Conservation (phyloP, 2,797 vertebrate genomes). For the Anisognathus igniventris region DNA sequence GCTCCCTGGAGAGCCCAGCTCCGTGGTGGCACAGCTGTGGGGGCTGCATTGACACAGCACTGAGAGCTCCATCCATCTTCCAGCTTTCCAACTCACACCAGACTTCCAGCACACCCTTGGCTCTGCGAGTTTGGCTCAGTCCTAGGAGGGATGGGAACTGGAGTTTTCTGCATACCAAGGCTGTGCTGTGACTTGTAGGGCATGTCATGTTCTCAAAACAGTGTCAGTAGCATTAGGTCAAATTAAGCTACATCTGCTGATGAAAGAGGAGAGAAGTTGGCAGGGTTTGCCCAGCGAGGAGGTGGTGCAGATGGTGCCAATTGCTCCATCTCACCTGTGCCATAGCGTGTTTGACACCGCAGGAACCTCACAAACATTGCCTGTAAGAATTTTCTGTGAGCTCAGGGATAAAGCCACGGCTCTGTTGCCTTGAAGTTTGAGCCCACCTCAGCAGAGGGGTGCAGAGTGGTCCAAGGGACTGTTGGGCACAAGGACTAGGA, state of each 20-base stretch:
- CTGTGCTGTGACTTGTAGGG: not conserved
- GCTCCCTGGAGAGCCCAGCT: not conserved
- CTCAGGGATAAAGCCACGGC: rapidly evolving
- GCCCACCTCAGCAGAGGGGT: not conserved
- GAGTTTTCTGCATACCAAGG: not conserved
- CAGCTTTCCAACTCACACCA: not conserved
- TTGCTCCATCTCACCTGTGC: not conserved
- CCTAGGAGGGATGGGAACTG: not conserved
- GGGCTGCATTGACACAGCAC: not conserved
- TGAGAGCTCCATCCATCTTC: not conserved
- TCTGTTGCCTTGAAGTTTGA: not conserved
- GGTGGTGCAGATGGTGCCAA: not conserved
- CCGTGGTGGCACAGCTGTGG: rapidly evolving
- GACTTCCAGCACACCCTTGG: not conserved
- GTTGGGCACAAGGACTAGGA: not conserved
- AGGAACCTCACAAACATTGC: not conserved
- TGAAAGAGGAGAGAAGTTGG: not conserved
- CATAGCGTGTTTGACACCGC: rapidly evolving
- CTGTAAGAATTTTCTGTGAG: not conserved
- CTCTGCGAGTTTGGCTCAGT: not conserved
- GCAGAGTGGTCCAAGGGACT: not conserved
- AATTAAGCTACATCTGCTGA: not conserved
- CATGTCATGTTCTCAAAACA: not conserved
- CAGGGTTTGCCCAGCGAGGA: not conserved
- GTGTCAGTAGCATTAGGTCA: not conserved